Base-by-base conservation (phyloP, 37 sponge, comb jelly and placozoan species). In the Hexactinellida sp. region DNA sequence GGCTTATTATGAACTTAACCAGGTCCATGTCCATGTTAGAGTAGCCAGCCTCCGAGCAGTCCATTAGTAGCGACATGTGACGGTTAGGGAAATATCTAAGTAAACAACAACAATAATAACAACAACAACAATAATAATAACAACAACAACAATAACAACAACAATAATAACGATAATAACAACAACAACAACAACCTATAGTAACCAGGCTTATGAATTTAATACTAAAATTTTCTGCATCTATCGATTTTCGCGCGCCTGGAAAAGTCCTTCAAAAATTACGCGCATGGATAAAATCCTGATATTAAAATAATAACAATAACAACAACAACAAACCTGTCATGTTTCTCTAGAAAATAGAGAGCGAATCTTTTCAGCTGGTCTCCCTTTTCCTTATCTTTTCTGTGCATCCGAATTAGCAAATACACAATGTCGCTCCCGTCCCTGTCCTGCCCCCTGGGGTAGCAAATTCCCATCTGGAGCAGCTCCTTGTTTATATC, bases 21-120 rank as follows among this genome's bases (percentile, higher is more conserved):
- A 63, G 76, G 76, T 63, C 76, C 76, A 63, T 10, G 76, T 63
- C 76, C 76, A 63, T 63, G 34, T 63, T 63, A 32, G 76, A 63
- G 76, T 63, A 63, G 76, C 76, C 76, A 63, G 76, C 76, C 3
- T 63, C 76, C 30, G 76, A 63, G 76, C 76, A 63, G 76, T 63
- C 76, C 76, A 63, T 63, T 5, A 63, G 13, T 23, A 63, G 76
- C 25, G 76, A 63, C 76, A 63, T 63, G 5, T 10, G 3, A 10
- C 76, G 76, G 13, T 63, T 63, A 32, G 76, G 76, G 76, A 63
- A n/a, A n/a, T 63, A 28, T 63, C 76, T 63, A 63, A 13, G 47
- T 41, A 13, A 41, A 16, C 5, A 13, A n/a, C n/a, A n/a, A n/a
- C n/a, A n/a, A n/a, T n/a, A n/a, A n/a, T n/a, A n/a, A n/a, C n/a